phyloP scores from a whole-genome alignment of 23 tunicate species.

The Trididemnum nubilum region DNA sequence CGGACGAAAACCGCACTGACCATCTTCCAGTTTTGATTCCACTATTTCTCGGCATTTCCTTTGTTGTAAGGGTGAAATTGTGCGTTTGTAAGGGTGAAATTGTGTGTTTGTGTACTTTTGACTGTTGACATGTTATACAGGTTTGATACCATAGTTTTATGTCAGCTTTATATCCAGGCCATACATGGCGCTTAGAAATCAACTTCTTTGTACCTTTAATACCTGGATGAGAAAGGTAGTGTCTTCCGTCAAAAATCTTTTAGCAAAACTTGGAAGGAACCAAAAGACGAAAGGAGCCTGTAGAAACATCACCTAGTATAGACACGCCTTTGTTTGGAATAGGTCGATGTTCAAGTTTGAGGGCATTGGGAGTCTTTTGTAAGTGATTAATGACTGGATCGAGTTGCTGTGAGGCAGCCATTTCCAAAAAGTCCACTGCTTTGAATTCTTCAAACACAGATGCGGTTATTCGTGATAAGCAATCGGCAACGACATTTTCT shows the following conservation, averaged over 20 bases:
- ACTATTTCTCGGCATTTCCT: too few relatives aligned
- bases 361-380: background rate
- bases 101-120: too few relatives aligned
- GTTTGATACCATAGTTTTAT: background rate
- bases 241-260: background rate
- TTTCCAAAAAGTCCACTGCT: background rate
- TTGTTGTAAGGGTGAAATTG: background rate
- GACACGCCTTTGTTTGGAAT: background rate
- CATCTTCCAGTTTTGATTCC: too few relatives aligned
- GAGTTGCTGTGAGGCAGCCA: background rate
- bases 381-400: too few relatives aligned
- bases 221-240: slow-evolving; percentile 30
- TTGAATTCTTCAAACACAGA: too few relatives aligned
- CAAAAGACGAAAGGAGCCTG: slow-evolving; percentile 21
- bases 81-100: too few relatives aligned
- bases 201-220: slow-evolving; percentile 14
- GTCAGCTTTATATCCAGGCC: background rate
- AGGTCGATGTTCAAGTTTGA: background rate
- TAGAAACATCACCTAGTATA: too few relatives aligned
- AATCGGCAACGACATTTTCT: too few relatives aligned
- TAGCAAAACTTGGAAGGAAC: background rate
- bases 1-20: too few relatives aligned
- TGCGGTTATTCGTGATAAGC: too few relatives aligned
- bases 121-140: slow-evolving; percentile 30
- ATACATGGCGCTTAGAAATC: too few relatives aligned